Percentiles rank a stretch among this genome's conserved stretches.
Evolutionary conservation across 2,797 vertebrate species (phyloP).

Genomic region (Limnodromus scolopaceus): DNA sequence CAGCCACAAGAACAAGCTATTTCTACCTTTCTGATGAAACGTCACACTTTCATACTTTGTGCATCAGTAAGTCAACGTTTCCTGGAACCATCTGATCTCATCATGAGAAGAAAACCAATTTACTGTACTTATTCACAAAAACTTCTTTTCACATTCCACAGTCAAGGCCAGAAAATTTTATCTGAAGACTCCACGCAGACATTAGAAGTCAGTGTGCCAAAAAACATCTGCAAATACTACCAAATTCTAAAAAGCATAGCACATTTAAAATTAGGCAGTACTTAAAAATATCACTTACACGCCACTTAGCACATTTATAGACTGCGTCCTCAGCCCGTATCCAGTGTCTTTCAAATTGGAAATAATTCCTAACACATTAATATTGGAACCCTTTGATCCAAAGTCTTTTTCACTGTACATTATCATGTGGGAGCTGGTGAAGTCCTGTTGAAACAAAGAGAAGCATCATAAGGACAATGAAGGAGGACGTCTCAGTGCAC

Average conservation of each 20-base stretch:
- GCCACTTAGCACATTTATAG: slow-evolving; percentile 86
- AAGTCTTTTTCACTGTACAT: slow-evolving; percentile 89
- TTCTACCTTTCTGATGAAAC: background rate
- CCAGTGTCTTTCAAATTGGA: slow-evolving; percentile 85
- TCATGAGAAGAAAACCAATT: accelerated
- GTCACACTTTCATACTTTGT: background rate
- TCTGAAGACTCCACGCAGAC: background rate
- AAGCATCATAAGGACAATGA: background rate
- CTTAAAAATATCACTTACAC: slow-evolving; percentile 85
- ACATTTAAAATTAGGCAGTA: background rate
- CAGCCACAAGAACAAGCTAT: background rate
- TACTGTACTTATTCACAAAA: background rate
- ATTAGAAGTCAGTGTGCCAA: background rate
- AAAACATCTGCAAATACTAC: background rate
- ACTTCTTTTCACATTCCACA: background rate
- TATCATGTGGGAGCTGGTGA: slow-evolving; percentile 87
- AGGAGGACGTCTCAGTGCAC: background rate
- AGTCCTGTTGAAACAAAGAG: slow-evolving; percentile 81
- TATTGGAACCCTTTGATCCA: slow-evolving; percentile 80
- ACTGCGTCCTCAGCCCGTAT: slow-evolving; percentile 88
- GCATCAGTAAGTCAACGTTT: background rate
- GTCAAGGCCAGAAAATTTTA: background rate
- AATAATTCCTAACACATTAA: slow-evolving; percentile 87
- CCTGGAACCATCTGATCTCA: background rate
- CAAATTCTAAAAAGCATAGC: background rate